Evolutionary conservation across 1,140 invertebrate species (phyloP), one percentile per base, ranked within the genome.

Genomic region (Batillaria attramentaria): DNA sequence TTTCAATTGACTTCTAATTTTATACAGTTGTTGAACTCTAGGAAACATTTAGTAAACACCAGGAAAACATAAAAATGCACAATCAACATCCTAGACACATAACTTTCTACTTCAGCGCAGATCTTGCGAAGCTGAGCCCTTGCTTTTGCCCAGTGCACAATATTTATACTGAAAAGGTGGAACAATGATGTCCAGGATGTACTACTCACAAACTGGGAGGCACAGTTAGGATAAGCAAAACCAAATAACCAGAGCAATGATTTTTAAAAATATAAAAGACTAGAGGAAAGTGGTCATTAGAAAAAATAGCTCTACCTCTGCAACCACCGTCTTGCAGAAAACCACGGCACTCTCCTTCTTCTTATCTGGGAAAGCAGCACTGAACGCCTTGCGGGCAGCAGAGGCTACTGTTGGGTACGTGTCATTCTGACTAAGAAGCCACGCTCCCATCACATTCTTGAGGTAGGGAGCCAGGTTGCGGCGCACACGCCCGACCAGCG

Each of bases 351-450:
- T 94, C 20, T 92, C 89, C 50, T 94, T 89, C 89, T 96, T 95
- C 18, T 93, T 92, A 13, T 90, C 83, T 68, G 95, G 93, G 90
- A 97, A 97, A 16, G 95, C 94, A 62, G 92, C 92, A 89, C 89
- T 81, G 80, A 93, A 96, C n/a, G 95, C 93, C 83, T 92, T 91
- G 31, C 87, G 91, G 31, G 96, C 96, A 79, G 94, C 93, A 80
- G 93, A 93, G 6, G 95, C 94, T 28, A 95, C 95, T 3, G 95
- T 95, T 18, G 95, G 92, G 91, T 96, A 95, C 10, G 93, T 94
- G 86, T 98, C 97, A 91, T 94, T 95, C 86, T 95, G 95, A 31
- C 94, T 94, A 5, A 94, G 92, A 81, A 97, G 93, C 91, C 91
- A 92, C 18, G 83, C 83, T 24, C 91, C 92, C 80, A 95, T 93